These are phyloP conservation scores for Semotilus atromaculatus DNA, from an alignment of 2,797 vertebrate species.

Conservation along the genomic window DNA sequence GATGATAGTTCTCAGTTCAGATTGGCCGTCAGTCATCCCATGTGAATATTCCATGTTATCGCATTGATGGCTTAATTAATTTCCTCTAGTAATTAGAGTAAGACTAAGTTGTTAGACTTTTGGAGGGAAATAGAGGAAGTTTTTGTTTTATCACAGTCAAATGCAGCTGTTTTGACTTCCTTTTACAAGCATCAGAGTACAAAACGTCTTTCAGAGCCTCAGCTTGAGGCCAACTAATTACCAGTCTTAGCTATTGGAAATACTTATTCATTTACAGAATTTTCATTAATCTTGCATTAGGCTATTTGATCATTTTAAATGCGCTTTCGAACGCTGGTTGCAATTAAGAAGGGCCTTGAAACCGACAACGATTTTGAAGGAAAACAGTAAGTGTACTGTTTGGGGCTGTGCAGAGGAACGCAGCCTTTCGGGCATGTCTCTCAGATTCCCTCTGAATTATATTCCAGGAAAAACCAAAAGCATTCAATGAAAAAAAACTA, in stretches of 20 bases:
- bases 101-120: slow-evolving; percentile 58
- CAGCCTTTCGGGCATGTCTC: slow-evolving; percentile 47
- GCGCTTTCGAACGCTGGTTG: slow-evolving; percentile 49
- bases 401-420: slow-evolving; percentile 33
- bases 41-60: slow-evolving; percentile 53
- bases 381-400: slow-evolving; percentile 34
- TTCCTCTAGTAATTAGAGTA: slow-evolving; percentile 66
- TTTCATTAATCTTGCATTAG: slow-evolving; percentile 57
- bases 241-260: slow-evolving; percentile 56
- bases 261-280: slow-evolving; percentile 56
- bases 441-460: slow-evolving; percentile 67
- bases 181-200: slow-evolving; percentile 45
- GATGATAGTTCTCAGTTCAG: slow-evolving; percentile 62
- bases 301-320: slow-evolving; percentile 52
- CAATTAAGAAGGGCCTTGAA: slow-evolving; percentile 45
- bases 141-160: slow-evolving; percentile 41
- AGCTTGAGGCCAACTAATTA: slow-evolving; percentile 58
- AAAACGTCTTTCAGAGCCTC: slow-evolving; percentile 47
- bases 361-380: not conserved
- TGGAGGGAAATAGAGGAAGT: slow-evolving; percentile 42
- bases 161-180: slow-evolving; percentile 55
- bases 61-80: slow-evolving; percentile 68
- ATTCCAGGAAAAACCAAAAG: slow-evolving; percentile 64
- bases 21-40: slow-evolving; percentile 63
- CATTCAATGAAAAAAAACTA: slow-evolving; percentile 76